These are phyloP conservation scores for Mugil cephalus DNA, from an alignment of 2,113 vertebrate genomes.

Conservation along the genomic window DNA sequence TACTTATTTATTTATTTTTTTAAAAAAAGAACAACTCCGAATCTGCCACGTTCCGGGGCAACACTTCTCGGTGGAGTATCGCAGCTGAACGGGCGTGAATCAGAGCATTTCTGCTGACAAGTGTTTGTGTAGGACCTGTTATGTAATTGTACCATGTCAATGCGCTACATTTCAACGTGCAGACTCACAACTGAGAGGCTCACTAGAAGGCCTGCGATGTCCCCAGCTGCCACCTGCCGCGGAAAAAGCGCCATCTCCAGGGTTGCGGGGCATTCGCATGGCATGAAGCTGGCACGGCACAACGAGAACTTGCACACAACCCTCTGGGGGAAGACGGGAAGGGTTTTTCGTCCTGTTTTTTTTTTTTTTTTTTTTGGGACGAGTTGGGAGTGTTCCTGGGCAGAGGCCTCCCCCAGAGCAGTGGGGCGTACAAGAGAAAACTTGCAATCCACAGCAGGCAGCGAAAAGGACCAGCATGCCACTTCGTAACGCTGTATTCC, in stretches of 20 bases:
- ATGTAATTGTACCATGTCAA: conserved; percentile 40
- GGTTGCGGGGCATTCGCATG: conserved; percentile 47
- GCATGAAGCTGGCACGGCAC: conserved; percentile 41
- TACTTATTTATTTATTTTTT: too few relatives aligned
- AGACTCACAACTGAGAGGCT: conserved; percentile 44
- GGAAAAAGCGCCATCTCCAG: conserved; percentile 25
- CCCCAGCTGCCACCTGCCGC: conserved; percentile 62
- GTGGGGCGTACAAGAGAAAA: conserved; percentile 49
- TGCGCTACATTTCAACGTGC: conserved; percentile 36
- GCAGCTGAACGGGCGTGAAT: conserved; percentile 45
- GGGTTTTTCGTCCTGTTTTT: neutral
- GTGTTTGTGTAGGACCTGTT: conserved; percentile 40
- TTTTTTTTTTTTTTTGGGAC: neutral
- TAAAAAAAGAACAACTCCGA: neutral
- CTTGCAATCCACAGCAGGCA: conserved; percentile 51
- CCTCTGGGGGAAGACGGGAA: conserved; percentile 1
- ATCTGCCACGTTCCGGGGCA: conserved; percentile 28
- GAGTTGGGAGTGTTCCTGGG: conserved; percentile 37
- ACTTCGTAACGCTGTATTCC: conserved; percentile 45
- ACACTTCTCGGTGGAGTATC: conserved; percentile 31
- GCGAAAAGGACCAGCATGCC: conserved; percentile 22
- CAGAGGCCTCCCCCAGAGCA: conserved; percentile 48
- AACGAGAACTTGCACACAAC: conserved; percentile 40
- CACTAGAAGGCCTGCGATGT: conserved; percentile 54
- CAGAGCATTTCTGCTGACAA: conserved; percentile 49